phyloP scores from a whole-genome alignment of 1,140 invertebrate genomes.

The Vollenhovia emeryi region DNA sequence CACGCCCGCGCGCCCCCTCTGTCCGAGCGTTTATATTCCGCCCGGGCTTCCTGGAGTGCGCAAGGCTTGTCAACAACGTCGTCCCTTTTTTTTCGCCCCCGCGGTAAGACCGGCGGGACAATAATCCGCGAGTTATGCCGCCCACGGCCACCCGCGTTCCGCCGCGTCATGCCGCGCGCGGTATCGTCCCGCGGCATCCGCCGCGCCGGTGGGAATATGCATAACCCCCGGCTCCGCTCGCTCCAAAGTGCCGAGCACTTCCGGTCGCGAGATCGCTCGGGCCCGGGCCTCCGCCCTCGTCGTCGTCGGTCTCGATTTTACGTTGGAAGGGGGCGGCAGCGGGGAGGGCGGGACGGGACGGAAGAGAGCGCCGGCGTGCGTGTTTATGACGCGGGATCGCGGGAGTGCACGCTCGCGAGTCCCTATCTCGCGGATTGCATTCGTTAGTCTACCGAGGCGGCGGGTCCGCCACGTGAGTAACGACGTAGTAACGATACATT shows the following conservation, averaged over 20 bases:
- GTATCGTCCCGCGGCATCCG: conserved; percentile 36
- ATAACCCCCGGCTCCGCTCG: conserved; percentile 23
- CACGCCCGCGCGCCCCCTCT: not conserved
- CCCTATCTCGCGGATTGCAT: conserved; percentile 21
- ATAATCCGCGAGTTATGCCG: conserved; percentile 58
- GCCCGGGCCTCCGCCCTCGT: not conserved
- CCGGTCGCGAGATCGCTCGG: conserved; percentile 43
- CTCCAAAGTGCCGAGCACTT: conserved; percentile 26
- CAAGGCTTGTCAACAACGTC: conserved; percentile 51
- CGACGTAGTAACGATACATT: conserved; percentile 24
- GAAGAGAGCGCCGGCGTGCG: not conserved
- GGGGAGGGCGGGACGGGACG: not conserved
- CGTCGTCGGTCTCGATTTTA: conserved; percentile 2
- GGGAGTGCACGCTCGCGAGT: conserved; percentile 12
- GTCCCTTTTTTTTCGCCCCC: not conserved
- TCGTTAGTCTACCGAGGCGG: conserved; percentile 7
- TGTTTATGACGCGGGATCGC: conserved; percentile 12
- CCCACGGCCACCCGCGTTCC: conserved; percentile 7
- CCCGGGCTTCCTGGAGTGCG: conserved; percentile 24
- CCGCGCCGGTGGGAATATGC: not conserved
- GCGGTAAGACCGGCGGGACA: conserved; percentile 43
- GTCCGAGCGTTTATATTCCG: conserved; percentile 33
- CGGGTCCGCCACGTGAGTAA: not conserved
- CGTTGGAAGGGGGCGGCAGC: too few relatives aligned
- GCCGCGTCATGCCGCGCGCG: not conserved